Base-by-base conservation (phyloP, 2,113 vertebrate genomes). In the Gadus chalcogrammus region DNA sequence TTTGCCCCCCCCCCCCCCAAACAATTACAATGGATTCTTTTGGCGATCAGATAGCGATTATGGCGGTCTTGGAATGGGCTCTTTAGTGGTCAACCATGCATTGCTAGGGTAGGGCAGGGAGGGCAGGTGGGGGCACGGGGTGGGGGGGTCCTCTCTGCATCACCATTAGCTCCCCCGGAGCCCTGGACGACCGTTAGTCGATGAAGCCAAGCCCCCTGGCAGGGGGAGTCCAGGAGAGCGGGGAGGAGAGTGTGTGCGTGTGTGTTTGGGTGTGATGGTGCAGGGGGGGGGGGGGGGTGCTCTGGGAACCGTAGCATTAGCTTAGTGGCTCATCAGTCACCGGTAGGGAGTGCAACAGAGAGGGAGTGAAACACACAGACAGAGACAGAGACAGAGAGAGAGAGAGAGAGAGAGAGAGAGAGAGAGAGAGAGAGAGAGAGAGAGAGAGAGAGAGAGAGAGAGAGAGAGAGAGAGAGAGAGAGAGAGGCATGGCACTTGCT, bases 11-110 rank as follows among this genome's bases (percentile, higher is more conserved):
- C 31, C 31, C 31, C 31, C 31, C 31, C 90, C 88, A 91, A 84
- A 78, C 88, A 86, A 90, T 91, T 90, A 88, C 79, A 88, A 88
- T 88, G 84, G 83, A 88, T 88, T 89, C 73, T 84, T 70, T 83
- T 85, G 52, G 62, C 83, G 76, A 88, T 90, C 82, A 88, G 84
- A 88, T 86, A 88, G 85, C 66, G 72, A 88, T 88, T 86, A 86
- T 84, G 82, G 83, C 82, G 80, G 79, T 80, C 78, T 85, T 84
- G 81, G 87, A 85, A 88, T 81, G 65, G 81, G 72, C 81, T 89
- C 78, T 84, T 89, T 89, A 88, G 86, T 73, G 81, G 81, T 85
- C 82, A 88, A 78, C 80, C 86, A 84, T 86, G 78, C 89, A 79
- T 87, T 78, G 71, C 74, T 76, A 11, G 69, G 69, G 77, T 73